These are phyloP conservation scores for Dicentrarchus labrax DNA, from an alignment of 2,113 vertebrate species.

Conservation along the genomic window DNA sequence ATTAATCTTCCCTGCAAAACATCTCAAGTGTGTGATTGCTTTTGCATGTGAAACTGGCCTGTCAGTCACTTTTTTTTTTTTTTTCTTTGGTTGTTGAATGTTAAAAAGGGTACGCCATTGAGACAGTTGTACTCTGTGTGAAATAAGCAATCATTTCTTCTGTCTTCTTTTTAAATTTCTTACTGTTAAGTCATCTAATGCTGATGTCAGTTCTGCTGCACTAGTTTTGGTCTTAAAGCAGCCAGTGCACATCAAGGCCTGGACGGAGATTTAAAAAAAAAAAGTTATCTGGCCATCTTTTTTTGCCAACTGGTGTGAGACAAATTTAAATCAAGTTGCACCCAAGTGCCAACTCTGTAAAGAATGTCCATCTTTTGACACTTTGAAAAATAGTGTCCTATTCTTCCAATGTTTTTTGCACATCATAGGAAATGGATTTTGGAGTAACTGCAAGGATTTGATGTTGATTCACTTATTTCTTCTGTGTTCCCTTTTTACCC, in stretches of 20 bases:
- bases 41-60: constrained; percentile 58
- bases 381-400: not conserved
- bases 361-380: not conserved
- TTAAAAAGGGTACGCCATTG: constrained; percentile 16
- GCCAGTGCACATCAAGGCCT: not conserved
- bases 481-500: not conserved
- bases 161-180: not conserved
- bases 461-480: constrained; percentile 4
- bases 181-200: constrained; percentile 43
- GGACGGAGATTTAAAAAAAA: not conserved
- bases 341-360: constrained; percentile 47
- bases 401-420: constrained; percentile 38
- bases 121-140: constrained; percentile 27
- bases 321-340: constrained; percentile 43
- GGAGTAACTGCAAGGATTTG: constrained; percentile 8
- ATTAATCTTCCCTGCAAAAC: not conserved
- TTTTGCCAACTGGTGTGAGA: not conserved
- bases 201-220: constrained; percentile 37
- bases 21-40: constrained; percentile 10
- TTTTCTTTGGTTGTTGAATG: constrained; percentile 59
- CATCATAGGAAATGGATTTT: not conserved
- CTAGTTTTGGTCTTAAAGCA: not conserved
- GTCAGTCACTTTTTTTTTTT: constrained; percentile 32
- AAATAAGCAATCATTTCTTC: constrained; percentile 40
- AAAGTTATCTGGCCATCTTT: not conserved